Evolutionary conservation across 2,888 invertebrate species (phyloP), one percentile per base, ranked within the genome.

Genomic region (Chloromyia formosa): DNA sequence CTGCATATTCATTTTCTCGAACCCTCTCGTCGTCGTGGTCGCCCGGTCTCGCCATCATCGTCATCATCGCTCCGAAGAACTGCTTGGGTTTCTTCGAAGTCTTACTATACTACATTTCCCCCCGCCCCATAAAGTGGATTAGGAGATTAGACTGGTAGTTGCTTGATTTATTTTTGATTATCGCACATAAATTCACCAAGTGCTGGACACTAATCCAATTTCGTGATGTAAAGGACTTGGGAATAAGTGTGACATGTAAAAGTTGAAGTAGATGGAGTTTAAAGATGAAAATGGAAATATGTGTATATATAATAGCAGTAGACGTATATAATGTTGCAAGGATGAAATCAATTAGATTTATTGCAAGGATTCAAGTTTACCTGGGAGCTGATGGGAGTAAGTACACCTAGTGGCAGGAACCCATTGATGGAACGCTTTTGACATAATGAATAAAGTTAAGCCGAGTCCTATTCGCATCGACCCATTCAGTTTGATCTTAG

Each of bases 81-180:
- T 49, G 4, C 49, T n/a, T 49, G 4, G 16, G 16, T n/a, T 49
- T 49, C 49, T 49, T 49, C 14, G 49, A 49, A 49, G 10, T 49
- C 20, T 23, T 18, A 35, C 7, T 4, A 2, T 35, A 35, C 66
- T 45, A 49, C 66, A 66, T 45, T 49, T 35, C 27, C 27, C 27
- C 27, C 2, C 7, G 27, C 3, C 45, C 66, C 66, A 66, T 66
- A 66, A 66, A 66, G 66, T 66, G 66, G 66, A 66, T 66, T 66
- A 66, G 66, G 16, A 66, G 66, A 66, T 66, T 66, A 66, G 66
- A 66, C 66, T 27, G 35, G 35, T 66, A 66, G 66, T 66, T 66
- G 66, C 66, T 66, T 66, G 49, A 66, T 66, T 66, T 66, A 66
- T 66, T 66, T 66, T 66, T 66, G 66, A 66, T 66, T 66, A 66